A percentile compares a stretch with the other conserved stretches of the same genome.
These are phyloP conservation scores for Alouatta palliata DNA, from an alignment of 2,113 vertebrate genomes.

Conservation along the genomic window DNA sequence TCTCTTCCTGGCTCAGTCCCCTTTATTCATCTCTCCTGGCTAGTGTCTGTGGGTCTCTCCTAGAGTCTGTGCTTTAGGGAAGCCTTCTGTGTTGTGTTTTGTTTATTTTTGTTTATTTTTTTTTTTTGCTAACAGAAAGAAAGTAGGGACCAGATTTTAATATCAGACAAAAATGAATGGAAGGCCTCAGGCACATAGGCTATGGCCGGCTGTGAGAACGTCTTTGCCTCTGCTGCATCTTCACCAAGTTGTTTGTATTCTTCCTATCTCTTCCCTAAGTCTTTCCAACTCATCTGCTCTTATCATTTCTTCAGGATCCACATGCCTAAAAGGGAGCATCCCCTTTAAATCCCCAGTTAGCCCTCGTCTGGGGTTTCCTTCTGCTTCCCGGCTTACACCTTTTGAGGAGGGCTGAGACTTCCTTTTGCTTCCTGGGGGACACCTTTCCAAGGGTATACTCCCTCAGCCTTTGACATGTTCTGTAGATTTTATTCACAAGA, in stretches of 20 bases:
- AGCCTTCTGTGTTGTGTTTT: background rate
- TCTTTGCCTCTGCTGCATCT: constrained; percentile 77
- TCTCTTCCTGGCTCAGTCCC: background rate
- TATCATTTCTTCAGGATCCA: constrained; percentile 72
- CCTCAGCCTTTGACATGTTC: constrained; percentile 58
- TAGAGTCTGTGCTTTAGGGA: background rate
- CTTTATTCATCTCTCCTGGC: background rate
- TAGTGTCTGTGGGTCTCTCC: background rate
- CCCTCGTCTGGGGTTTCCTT: constrained; percentile 7
- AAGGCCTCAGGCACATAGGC: constrained; percentile 72
- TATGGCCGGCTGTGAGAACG: constrained; percentile 70
- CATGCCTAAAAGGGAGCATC: constrained; percentile 54
- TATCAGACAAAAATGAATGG: constrained; percentile 50
- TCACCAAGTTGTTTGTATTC: constrained; percentile 74
- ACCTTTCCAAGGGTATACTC: constrained; percentile 30
- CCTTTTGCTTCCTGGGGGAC: constrained; percentile 22
- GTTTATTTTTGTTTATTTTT: background rate
- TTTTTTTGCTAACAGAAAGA: constrained; percentile 53
- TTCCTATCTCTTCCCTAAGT: constrained; percentile 77
- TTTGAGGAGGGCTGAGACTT: constrained; percentile 36
- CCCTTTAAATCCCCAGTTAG: constrained; percentile 44
- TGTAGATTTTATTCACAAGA: constrained; percentile 63
- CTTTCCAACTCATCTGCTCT: constrained; percentile 76
- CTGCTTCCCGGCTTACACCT: constrained; percentile 27
- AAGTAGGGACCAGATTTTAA: constrained; percentile 68